Evolutionary conservation across 2,888 invertebrate species (phyloP).

Genomic region (Deroplatys truncata): DNA sequence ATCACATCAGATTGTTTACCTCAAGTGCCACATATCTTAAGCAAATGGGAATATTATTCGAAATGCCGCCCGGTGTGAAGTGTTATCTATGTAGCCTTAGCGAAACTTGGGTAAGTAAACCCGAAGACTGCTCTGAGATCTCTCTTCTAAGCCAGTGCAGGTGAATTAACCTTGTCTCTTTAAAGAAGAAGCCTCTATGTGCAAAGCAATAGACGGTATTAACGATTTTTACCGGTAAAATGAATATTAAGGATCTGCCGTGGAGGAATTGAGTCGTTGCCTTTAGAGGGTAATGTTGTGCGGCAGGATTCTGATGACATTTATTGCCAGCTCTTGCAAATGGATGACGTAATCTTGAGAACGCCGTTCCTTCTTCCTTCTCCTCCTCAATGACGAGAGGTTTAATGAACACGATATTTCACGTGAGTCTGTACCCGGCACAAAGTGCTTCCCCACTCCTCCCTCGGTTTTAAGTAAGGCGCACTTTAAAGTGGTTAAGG

Average conservation of each 20-base stretch:
- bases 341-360: slow-evolving; percentile 6
- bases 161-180: not conserved
- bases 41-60: too few species aligned
- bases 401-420: not conserved
- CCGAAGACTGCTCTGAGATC: not conserved
- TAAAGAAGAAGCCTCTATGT: not conserved
- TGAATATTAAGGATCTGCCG: not conserved
- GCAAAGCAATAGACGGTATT: not conserved
- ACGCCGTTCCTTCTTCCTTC: not conserved
- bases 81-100: too few species aligned
- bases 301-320: slow-evolving; percentile 1
- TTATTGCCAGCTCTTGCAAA: slow-evolving; percentile 11
- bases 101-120: too few species aligned
- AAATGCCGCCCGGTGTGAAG: too few species aligned
- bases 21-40: too few species aligned
- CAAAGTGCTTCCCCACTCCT: not conserved
- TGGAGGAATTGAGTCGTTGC: not conserved
- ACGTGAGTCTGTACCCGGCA: not conserved
- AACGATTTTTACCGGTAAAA: not conserved
- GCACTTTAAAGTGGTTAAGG: not conserved
- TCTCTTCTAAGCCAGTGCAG: not conserved
- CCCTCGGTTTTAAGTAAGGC: not conserved
- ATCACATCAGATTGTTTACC: too few species aligned
- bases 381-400: not conserved
- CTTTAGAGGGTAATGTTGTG: slow-evolving; percentile 1